Percentiles rank a stretch among this genome's conserved stretches.
Conservation (phyloP, 2,888 invertebrate species). For the Zelleria hepariella region DNA sequence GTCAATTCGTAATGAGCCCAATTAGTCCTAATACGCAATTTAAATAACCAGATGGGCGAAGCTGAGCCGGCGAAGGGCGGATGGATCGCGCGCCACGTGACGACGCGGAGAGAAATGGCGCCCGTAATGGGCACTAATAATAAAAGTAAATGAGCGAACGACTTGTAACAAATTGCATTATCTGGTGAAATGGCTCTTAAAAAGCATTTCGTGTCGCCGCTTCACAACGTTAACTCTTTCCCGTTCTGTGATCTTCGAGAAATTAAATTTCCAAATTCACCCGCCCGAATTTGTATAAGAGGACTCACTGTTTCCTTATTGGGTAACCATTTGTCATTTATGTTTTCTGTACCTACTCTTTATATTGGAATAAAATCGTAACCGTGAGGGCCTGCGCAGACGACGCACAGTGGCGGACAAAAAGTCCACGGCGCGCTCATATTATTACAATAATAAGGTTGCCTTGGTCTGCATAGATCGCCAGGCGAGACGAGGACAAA, state of each 20-base stretch:
- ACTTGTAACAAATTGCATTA: conserved; percentile 59
- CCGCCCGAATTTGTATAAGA: background rate
- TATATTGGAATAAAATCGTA: too few species aligned
- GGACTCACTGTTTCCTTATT: background rate
- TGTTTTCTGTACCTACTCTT: too few species aligned
- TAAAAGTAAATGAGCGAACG: conserved; percentile 53
- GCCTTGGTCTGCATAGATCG: too few species aligned
- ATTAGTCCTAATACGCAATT: conserved; percentile 50
- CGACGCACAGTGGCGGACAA: too few species aligned
- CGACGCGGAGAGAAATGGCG: conserved; percentile 27
- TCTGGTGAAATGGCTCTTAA: conserved; percentile 43
- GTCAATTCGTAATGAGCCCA: conserved; percentile 38
- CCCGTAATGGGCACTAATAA: conserved; percentile 48
- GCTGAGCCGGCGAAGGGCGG: conserved; percentile 23
- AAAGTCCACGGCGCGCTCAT: too few species aligned
- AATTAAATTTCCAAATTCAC: conserved; percentile 23
- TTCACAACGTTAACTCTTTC: conserved; percentile 33
- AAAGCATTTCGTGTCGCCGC: conserved; percentile 35
- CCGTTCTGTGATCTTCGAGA: conserved; percentile 25
- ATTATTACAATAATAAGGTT: too few species aligned
- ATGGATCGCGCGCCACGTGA: conserved; percentile 26
- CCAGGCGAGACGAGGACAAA: too few species aligned
- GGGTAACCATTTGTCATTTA: background rate
- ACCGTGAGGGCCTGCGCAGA: too few species aligned
- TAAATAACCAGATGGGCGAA: conserved; percentile 37